Conservation (phyloP, 2,797 vertebrate species). For the Cyclura pinguis region DNA sequence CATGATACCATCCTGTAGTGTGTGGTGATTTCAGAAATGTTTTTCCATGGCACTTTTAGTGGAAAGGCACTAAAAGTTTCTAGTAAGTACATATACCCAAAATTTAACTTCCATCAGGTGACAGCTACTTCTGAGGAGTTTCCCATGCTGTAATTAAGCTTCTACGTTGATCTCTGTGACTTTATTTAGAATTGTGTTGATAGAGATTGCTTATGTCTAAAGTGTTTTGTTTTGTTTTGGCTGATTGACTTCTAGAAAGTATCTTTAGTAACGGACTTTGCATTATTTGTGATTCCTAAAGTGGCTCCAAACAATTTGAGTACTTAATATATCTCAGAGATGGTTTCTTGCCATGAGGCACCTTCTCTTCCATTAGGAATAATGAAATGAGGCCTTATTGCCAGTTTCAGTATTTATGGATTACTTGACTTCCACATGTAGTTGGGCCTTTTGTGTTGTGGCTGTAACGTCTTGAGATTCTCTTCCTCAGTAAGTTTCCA, state of each 20-base stretch:
- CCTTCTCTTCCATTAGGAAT: neutral
- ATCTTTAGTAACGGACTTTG: slow-evolving; percentile 53
- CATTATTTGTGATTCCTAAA: slow-evolving; percentile 39
- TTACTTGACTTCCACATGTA: neutral
- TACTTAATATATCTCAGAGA: neutral
- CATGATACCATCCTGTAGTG: neutral
- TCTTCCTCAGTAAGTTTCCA: neutral
- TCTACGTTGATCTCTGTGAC: slow-evolving; percentile 39
- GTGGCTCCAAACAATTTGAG: neutral
- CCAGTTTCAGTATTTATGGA: no score
- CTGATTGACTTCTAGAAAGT: slow-evolving; percentile 54
- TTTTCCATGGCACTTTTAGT: slow-evolving; percentile 26
- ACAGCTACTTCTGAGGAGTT: slow-evolving; percentile 30
- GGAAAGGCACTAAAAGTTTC: neutral
- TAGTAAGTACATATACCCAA: neutral
- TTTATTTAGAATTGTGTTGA: slow-evolving; percentile 51
- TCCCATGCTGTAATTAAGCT: slow-evolving; percentile 43
- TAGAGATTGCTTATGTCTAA: slow-evolving; percentile 55
- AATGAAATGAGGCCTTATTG: no score
- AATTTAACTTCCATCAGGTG: slow-evolving; percentile 16
- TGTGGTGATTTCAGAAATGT: slow-evolving; percentile 14
- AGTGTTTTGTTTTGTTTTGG: slow-evolving; percentile 57
- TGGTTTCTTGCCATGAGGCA: neutral
- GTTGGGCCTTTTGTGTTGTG: neutral
- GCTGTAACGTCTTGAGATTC: neutral